These are phyloP conservation scores for Drosophila arawakana DNA, from an alignment of 1,140 invertebrate species.

Conservation along the genomic window DNA sequence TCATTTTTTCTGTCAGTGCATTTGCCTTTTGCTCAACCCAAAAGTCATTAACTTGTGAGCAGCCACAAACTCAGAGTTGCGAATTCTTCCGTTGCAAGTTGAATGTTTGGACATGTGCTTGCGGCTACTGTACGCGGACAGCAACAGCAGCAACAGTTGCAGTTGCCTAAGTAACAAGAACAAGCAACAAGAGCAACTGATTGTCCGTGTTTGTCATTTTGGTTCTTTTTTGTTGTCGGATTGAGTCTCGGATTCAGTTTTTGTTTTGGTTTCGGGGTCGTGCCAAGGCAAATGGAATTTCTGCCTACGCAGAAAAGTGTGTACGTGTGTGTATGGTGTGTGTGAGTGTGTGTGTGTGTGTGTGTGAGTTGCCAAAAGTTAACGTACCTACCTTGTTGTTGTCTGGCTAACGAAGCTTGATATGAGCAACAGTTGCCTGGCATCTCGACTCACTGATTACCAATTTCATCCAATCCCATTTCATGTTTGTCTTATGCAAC, in stretches of 20 bases:
- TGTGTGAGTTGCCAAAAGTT: background rate
- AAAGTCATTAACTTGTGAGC: slow-evolving; percentile 61
- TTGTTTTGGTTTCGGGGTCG: slow-evolving; percentile 1
- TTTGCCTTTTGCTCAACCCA: slow-evolving; percentile 19
- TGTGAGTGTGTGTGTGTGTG: too few species aligned
- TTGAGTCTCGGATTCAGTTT: background rate
- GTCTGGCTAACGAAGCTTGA: slow-evolving; percentile 34
- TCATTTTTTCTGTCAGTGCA: too few species aligned
- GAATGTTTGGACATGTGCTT: slow-evolving; percentile 67
- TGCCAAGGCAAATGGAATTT: slow-evolving; percentile 8
- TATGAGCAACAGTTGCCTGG: slow-evolving; percentile 15
- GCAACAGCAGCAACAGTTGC: slow-evolving; percentile 1
- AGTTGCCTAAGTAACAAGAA: slow-evolving; percentile 8
- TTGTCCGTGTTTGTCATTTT: slow-evolving; percentile 16
- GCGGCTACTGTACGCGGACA: slow-evolving; percentile 64
- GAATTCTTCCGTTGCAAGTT: slow-evolving; percentile 34
- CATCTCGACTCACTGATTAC: slow-evolving; percentile 16
- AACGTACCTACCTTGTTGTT: background rate
- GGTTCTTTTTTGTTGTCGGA: background rate
- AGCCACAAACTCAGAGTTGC: background rate
- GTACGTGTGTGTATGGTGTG: background rate
- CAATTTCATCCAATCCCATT: background rate
- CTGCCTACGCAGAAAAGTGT: slow-evolving; percentile 43
- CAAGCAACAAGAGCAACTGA: slow-evolving; percentile 16
- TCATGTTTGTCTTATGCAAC: slow-evolving; percentile 23